Evolutionary conservation across 2,113 vertebrate species (phyloP).

Genomic region (Oreotrochilus melanogaster): DNA sequence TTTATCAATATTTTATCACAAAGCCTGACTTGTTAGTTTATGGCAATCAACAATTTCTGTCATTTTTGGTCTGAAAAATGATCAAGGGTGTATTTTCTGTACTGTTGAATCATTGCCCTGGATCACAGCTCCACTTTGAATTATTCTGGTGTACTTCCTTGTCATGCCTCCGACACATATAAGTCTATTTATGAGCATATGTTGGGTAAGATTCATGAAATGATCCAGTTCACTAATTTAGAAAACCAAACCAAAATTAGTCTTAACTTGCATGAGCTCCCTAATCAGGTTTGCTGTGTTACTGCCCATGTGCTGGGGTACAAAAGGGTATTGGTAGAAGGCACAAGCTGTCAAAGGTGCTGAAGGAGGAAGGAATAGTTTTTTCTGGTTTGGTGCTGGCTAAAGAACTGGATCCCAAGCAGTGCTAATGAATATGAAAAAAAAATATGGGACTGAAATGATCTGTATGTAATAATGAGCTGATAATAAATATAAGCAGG

Average conservation of each 20-base stretch:
- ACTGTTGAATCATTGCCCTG: not conserved
- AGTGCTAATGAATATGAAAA: not conserved
- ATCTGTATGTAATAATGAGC: not conserved
- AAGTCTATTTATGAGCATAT: not conserved
- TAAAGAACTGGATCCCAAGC: not conserved
- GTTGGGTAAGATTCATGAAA: not conserved
- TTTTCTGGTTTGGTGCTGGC: not conserved
- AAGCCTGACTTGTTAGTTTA: not conserved
- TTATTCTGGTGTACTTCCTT: not conserved
- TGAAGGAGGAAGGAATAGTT: not conserved
- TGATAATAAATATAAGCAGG: not conserved
- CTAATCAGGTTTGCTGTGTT: not conserved
- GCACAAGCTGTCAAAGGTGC: not conserved
- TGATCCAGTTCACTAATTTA: not conserved
- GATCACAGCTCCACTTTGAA: not conserved
- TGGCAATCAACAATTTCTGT: not conserved
- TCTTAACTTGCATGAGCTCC: not conserved
- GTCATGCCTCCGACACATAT: not conserved
- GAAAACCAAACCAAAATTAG: not conserved
- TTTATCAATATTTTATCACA: not conserved
- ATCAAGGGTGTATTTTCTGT: not conserved
- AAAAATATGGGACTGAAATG: not conserved
- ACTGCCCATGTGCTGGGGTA: accelerated
- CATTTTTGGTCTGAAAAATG: not conserved
- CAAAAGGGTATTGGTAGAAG: not conserved